Evolutionary conservation across 2,113 vertebrate species (phyloP).

Genomic region (Forbesichthys papilliferus): DNA sequence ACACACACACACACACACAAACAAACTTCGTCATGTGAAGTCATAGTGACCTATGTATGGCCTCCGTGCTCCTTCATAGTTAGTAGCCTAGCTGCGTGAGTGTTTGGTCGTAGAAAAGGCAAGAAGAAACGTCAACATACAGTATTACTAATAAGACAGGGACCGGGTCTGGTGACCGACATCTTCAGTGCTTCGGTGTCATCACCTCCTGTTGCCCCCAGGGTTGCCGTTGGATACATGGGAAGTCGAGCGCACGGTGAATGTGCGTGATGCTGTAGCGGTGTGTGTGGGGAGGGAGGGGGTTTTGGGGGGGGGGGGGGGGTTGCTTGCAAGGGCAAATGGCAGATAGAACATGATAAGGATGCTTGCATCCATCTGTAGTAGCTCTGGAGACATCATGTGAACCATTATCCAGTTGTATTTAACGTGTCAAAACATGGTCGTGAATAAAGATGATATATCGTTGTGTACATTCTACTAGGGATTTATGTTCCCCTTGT

Average conservation of each 20-base stretch:
- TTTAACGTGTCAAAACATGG: constrained; percentile 44
- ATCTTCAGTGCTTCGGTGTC: constrained; percentile 50
- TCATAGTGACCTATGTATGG: constrained; percentile 54
- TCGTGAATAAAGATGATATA: constrained; percentile 63
- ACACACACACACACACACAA: constrained; percentile 14
- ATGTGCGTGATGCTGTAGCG: constrained; percentile 20
- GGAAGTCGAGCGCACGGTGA: constrained; percentile 25
- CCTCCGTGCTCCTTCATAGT: constrained; percentile 61
- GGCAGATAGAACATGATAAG: background rate
- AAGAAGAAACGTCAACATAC: constrained; percentile 35
- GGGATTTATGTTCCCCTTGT: constrained; percentile 4
- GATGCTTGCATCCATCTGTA: constrained; percentile 54
- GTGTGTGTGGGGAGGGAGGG: too few relatives aligned
- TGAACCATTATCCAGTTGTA: constrained; percentile 48
- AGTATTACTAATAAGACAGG: constrained; percentile 50
- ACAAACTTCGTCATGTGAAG: constrained; percentile 50
- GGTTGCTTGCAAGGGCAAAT: constrained; percentile 4
- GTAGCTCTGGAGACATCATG: constrained; percentile 60
- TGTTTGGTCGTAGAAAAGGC: constrained; percentile 42
- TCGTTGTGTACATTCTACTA: constrained; percentile 39
- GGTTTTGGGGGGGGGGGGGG: background rate
- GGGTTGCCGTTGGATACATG: constrained; percentile 20
- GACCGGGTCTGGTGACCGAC: constrained; percentile 40
- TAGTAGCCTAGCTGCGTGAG: constrained; percentile 46
- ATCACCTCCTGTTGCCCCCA: constrained; percentile 27